These are phyloP conservation scores for Equus quagga DNA, from an alignment of 2,113 vertebrate species.

Conservation along the genomic window DNA sequence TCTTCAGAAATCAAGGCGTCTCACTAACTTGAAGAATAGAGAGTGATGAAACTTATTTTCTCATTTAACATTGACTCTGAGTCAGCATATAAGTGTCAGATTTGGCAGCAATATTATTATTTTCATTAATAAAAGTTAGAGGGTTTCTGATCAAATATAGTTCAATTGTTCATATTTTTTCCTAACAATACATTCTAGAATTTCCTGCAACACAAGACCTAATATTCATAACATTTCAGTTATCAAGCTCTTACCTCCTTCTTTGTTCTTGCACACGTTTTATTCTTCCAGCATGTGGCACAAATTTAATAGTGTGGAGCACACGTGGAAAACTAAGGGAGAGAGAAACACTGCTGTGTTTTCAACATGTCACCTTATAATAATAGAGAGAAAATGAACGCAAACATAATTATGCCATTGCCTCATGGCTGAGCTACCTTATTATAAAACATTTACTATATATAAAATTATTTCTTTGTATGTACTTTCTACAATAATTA, in stretches of 20 bases:
- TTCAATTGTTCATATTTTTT: neutral
- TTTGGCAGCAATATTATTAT: neutral
- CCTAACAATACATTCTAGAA: neutral
- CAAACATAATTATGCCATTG: neutral
- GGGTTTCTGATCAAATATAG: neutral
- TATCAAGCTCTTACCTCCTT: neutral
- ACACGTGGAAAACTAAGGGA: neutral
- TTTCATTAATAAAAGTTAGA: neutral
- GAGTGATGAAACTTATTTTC: neutral
- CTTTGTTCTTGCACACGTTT: neutral
- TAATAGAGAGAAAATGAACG: neutral
- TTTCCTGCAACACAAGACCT: neutral
- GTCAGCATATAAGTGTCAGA: neutral
- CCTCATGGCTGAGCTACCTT: neutral
- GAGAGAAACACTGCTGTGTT: neutral
- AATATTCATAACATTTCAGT: neutral
- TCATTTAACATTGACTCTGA: neutral
- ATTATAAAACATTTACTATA: neutral
- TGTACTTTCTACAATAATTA: neutral
- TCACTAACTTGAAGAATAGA: neutral
- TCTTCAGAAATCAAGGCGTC: neutral
- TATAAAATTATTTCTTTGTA: neutral
- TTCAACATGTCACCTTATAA: neutral
- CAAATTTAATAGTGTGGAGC: neutral
- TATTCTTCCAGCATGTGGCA: neutral